Evolutionary conservation across 2,888 invertebrate species (phyloP), one percentile per base, ranked within the genome.

Genomic region (Lasioglossum oenotherae): DNA sequence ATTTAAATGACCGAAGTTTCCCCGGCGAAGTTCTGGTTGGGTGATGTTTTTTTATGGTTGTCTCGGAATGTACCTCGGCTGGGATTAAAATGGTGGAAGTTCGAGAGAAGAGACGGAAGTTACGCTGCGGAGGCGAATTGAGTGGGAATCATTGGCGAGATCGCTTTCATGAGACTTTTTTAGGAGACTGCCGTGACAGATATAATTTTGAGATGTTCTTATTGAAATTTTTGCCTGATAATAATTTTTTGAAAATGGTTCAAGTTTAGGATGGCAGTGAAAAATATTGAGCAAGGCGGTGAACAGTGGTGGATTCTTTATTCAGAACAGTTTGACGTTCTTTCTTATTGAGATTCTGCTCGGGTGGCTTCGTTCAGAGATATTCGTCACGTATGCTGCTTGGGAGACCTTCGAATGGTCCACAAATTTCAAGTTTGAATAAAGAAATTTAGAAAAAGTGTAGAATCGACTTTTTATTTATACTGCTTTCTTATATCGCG

Each of bases 261-360:
- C 12, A 3, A 44, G 46, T 49, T 49, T 49, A 49, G 49, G 0
- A 5, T 49, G 6, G 19, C 19, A 19, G 6, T 19, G 31, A 38
- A 67, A 35, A 35, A 69, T 69, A 23, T 38, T 4, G 35, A 19
- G 38, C 4, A 12, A 69, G 35, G 19, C 16, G 19, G 12, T 1
- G 38, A 23, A 69, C 38, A 4, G 38, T 12, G 23, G 38, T 1
- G 35, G 38, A 69, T 69, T 69, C 69, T 23, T 38, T 67, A 69
- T 38, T 10, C 23, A 10, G 67, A 67, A 35, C 35, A 67, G 19
- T 67, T 67, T 8, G 35, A 35, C 35, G 19, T 16, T 3, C 19
- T 67, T 67, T 67, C 67, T 67, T 67, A 67, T 67, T 67, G 67
- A 67, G 67, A 67, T 67, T 67, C 67, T 1, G 35, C 10, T 67